A percentile compares a stretch with the other conserved stretches of the same genome.
phyloP scores from a whole-genome alignment of 2,797 vertebrate species.

The Thunnus albacares region DNA sequence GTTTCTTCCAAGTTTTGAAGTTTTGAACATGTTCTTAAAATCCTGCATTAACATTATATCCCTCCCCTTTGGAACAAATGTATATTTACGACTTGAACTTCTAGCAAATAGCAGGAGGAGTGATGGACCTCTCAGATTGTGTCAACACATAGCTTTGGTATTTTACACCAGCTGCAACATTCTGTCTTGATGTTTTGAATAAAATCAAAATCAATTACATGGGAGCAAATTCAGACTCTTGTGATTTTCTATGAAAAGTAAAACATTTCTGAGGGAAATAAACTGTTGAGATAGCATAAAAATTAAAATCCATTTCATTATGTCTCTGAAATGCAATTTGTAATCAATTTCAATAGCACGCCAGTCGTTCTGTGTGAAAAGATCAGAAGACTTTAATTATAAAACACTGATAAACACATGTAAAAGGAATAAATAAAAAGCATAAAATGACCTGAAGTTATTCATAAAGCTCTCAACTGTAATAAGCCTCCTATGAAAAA shows the following conservation, averaged over 20 bases:
- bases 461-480: slow-evolving; percentile 8
- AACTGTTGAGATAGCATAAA: not conserved
- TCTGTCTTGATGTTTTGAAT: not conserved
- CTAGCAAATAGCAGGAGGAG: not conserved
- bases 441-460: slow-evolving; percentile 4
- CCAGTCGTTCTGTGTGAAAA: slow-evolving; percentile 19
- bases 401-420: not conserved
- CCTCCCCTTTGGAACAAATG: not conserved
- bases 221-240: not conserved
- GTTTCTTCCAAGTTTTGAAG: too few species aligned
- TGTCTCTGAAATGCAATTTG: not conserved
- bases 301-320: slow-evolving; percentile 5
- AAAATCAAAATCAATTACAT: not conserved
- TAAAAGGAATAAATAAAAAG: not conserved
- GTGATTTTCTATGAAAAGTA: slow-evolving; percentile 1
- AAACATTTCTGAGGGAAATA: not conserved
- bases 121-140: not conserved
- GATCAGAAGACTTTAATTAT: not conserved
- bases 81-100: not conserved
- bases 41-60: too few species aligned
- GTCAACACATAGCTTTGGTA: slow-evolving; percentile 8
- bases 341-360: slow-evolving; percentile 9
- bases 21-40: too few species aligned
- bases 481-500: not conserved
- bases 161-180: slow-evolving; percentile 4